Base-by-base conservation (phyloP, 1,140 invertebrate genomes). In the Conopomorpha cramerella region DNA sequence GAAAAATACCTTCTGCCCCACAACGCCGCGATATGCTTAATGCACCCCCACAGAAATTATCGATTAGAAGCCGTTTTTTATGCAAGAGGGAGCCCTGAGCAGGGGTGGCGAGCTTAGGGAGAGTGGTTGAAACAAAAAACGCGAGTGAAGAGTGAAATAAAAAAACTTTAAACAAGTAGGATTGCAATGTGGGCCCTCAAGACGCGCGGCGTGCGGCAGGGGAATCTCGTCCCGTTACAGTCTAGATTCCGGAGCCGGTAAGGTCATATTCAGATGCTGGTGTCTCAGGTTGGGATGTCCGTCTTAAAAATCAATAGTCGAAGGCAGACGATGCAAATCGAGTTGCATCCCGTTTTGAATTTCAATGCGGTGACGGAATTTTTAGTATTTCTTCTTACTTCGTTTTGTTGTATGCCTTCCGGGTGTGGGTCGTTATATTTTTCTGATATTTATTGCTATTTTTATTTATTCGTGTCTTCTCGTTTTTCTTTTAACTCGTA, bases 1-100 rank as follows among this genome's bases (percentile, higher is more conserved):
- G 62, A 71, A 64, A 72, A 70, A 66, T 71, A 65, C 65, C 65
- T 55, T 74, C 53, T 59, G 46, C 51, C 47, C 52, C 53, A 52
- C 54, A 52, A 60, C 56, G 61, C 19, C 51, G 48, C 67, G 64
- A 71, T 76, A 76, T 76, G 67, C 71, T 71, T 76, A 76, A 76
- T 76, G 71, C 71, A 72, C 70, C 67, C 68, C 71, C 71, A 76
- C 66, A 72, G 55, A 76, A 76, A 72, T 76, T 76, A 76, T 76
- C 71, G 71, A 76, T 76, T 76, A 76, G 67, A 67, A 66, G 66
- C 67, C n/a, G n/a, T 76, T 76, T 76, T 76, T 76, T 76, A 76
- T 76, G 71, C 71, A 76, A 72, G 71, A 72, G 70, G 66, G 64
- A 65, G 37, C 56, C 49, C 51, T n/a, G n/a, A n/a, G 55, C 55